Base-by-base conservation (phyloP, 2,797 vertebrate species). In the Anableps anableps region DNA sequence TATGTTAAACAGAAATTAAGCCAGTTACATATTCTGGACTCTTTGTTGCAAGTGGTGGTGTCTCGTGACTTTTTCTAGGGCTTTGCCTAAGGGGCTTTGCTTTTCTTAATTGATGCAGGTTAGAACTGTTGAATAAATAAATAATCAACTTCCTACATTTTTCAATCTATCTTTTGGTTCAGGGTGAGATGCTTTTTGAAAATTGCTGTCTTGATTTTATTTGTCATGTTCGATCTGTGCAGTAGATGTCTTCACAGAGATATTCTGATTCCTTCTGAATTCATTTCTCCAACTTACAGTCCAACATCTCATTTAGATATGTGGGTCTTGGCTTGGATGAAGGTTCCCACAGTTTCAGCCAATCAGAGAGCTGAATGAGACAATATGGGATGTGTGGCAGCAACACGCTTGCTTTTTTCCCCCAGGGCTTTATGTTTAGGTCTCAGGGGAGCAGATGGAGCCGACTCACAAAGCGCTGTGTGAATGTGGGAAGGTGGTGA, bases 401-500 rank as follows among this genome's bases (percentile, higher is more conserved):
- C 82, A 73, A 5, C 74, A 76, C 26, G 80, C 81, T 89, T 74
- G 23, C 81, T 77, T 75, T 53, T 80, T 21, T 73, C 75, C 78
- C n/a, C 77, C 47, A 5, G 48, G 80, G 89, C 85, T 88, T 77
- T 91, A 82, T 92, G 62, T 82, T 80, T 81, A 73, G 45, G 66
- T 82, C 77, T 88, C 89, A 81, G 85, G 86, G 88, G 88, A 90
- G 73, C 85, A 92, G 89, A 77, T 92, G 89, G 90, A 84, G 84
- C 77, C 78, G 66, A 72, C 73, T 62, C 31, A 43, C 34, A 75
- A 88, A 80, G 58, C 74, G 80, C 83, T 88, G 81, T 84, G 77
- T 86, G 87, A 70, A 85, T 88, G 73, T 93, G 91, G 88, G 92
- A 93, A 93, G 91, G 87, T 90, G 85, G 78, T 93, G 90, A 93